phyloP scores from a whole-genome alignment of 2,888 invertebrate genomes.

The Drosophila rellima region DNA sequence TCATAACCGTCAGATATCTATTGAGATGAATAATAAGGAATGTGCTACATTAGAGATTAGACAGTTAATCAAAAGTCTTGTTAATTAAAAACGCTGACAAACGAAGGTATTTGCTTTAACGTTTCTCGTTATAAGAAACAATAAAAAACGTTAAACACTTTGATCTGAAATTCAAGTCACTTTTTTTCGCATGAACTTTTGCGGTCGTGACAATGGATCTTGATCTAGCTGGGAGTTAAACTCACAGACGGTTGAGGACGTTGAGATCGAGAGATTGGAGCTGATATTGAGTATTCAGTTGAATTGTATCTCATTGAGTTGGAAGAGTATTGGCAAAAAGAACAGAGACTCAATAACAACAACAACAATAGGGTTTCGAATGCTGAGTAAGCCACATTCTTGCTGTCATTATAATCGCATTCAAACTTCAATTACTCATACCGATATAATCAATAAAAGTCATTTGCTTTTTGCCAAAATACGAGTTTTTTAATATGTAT shows the following conservation, averaged over 20 bases:
- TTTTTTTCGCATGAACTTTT: slow-evolving; percentile 59
- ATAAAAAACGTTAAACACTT: slow-evolving; percentile 27
- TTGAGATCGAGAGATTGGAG: slow-evolving; percentile 40
- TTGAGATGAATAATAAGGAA: slow-evolving; percentile 6
- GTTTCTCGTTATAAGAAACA: slow-evolving; percentile 15
- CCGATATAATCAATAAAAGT: slow-evolving; percentile 72
- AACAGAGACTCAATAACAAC: slow-evolving; percentile 3
- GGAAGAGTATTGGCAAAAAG: slow-evolving; percentile 10
- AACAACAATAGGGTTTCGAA: not conserved
- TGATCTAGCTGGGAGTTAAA: slow-evolving; percentile 37
- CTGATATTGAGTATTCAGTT: slow-evolving; percentile 34
- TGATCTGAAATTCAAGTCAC: slow-evolving; percentile 29
- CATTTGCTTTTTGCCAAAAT: slow-evolving; percentile 33
- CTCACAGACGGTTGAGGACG: slow-evolving; percentile 6
- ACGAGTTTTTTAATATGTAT: slow-evolving; percentile 21
- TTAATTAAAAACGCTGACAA: slow-evolving; percentile 41
- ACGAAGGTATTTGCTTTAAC: slow-evolving; percentile 21
- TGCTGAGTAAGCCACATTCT: slow-evolving; percentile 62
- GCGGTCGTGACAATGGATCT: slow-evolving; percentile 76
- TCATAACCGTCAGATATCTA: too few relatives aligned
- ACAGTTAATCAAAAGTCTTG: slow-evolving; percentile 34
- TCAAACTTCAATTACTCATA: slow-evolving; percentile 66
- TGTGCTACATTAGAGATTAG: slow-evolving; percentile 37
- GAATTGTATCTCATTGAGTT: slow-evolving; percentile 4
- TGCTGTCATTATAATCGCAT: slow-evolving; percentile 64